Evolutionary conservation across 2,888 invertebrate genomes (phyloP).

Genomic region (Nymphalis polychloros): DNA sequence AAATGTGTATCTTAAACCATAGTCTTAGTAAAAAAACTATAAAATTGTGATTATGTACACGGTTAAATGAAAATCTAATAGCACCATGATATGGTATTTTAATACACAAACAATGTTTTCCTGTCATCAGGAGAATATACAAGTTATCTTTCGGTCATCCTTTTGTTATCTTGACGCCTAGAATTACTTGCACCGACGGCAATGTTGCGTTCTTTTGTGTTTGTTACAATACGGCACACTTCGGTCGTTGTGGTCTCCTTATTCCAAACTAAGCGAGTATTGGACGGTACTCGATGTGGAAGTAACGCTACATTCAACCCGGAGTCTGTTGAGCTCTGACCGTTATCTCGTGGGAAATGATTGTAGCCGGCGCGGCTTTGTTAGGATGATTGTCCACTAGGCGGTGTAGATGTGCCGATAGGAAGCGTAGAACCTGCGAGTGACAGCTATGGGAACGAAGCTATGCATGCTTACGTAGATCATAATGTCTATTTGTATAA

Average conservation of each 20-base stretch:
- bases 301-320: conserved; percentile 71
- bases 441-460: conserved; percentile 78
- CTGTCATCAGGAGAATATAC: conserved; percentile 71
- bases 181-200: conserved; percentile 54
- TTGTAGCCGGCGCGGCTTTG: conserved; percentile 77
- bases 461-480: conserved; percentile 63
- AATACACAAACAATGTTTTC: conserved; percentile 70
- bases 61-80: conserved; percentile 39
- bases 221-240: conserved; percentile 61
- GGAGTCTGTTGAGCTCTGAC: conserved; percentile 71
- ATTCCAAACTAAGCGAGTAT: conserved; percentile 55
- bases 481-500: conserved; percentile 53
- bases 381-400: conserved; percentile 80
- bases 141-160: conserved; percentile 73
- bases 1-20: too few species aligned
- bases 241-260: conserved; percentile 48
- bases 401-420: conserved; percentile 78
- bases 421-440: conserved; percentile 57
- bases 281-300: conserved; percentile 59
- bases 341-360: conserved; percentile 81
- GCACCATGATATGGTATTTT: conserved; percentile 56
- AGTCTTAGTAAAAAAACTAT: too few species aligned
- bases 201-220: conserved; percentile 49
- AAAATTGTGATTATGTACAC: conserved; percentile 4
- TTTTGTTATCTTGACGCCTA: conserved; percentile 74